These are phyloP conservation scores for Drosophila nigromelanica DNA, from an alignment of 1,140 invertebrate species.

Conservation along the genomic window DNA sequence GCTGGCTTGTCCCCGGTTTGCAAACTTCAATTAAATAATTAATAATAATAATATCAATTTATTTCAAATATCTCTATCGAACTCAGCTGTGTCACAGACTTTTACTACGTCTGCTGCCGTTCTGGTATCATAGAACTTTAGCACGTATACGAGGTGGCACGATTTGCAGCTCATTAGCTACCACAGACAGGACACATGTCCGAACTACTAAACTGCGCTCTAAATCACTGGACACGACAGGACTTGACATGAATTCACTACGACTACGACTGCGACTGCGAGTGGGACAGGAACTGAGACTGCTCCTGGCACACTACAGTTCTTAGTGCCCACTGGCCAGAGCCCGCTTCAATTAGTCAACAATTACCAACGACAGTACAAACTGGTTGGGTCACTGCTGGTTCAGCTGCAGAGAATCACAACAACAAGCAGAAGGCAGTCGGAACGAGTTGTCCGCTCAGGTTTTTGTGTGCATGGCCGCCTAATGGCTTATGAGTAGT, in stretches of 20 bases:
- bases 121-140: conserved; percentile 37
- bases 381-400: conserved; percentile 42
- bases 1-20: no score
- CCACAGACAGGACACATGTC: conserved; percentile 76
- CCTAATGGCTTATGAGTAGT: conserved; percentile 80
- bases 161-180: conserved; percentile 80
- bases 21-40: no score
- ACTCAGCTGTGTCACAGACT: not conserved
- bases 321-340: conserved; percentile 16
- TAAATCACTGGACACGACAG: conserved; percentile 68
- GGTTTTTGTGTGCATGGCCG: conserved; percentile 28
- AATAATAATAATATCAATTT: no score
- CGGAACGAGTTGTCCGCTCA: conserved; percentile 16
- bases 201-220: conserved; percentile 74
- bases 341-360: conserved; percentile 72
- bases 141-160: conserved; percentile 68
- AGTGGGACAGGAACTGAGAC: conserved; percentile 12
- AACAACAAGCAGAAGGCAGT: conserved; percentile 7
- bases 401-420: conserved; percentile 19
- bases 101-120: conserved; percentile 14
- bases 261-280: not conserved
- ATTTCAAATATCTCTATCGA: no score
- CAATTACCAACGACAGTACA: conserved; percentile 76
- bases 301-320: not conserved
- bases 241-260: conserved; percentile 53